Evolutionary conservation across 2,797 vertebrate genomes (phyloP).

Genomic region (Takifugu ocellatus): DNA sequence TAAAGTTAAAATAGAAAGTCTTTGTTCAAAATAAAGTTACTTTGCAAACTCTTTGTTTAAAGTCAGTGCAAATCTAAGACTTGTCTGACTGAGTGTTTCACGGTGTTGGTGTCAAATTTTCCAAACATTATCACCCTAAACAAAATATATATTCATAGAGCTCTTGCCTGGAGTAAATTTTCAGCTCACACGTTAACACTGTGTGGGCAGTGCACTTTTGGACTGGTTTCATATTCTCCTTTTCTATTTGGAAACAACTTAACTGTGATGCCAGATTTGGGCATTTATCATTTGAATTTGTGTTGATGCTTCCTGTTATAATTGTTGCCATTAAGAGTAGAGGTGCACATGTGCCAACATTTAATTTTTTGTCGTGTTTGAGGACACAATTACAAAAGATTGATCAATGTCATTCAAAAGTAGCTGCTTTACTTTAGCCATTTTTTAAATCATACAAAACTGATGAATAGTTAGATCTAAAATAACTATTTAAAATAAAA

Average conservation of each 20-base stretch:
- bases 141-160: neutral
- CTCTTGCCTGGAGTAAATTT: neutral
- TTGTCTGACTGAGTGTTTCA: neutral
- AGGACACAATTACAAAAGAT: slow-evolving; percentile 6
- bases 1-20: neutral
- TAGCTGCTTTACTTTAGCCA: slow-evolving; percentile 30
- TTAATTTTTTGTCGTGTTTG: neutral
- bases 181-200: neutral
- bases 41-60: neutral
- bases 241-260: neutral
- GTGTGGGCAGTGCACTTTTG: neutral
- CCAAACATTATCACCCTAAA: neutral
- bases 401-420: neutral
- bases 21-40: neutral
- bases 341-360: neutral
- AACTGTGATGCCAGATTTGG: neutral
- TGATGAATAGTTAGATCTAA: slow-evolving; percentile 18
- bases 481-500: no score
- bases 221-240: neutral
- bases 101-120: neutral
- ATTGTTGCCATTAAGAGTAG: neutral
- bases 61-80: neutral
- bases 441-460: slow-evolving; percentile 26
- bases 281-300: no score
- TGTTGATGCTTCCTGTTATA: neutral